Conservation (phyloP, 2,797 vertebrate species). For the Lepus townsendii region DNA sequence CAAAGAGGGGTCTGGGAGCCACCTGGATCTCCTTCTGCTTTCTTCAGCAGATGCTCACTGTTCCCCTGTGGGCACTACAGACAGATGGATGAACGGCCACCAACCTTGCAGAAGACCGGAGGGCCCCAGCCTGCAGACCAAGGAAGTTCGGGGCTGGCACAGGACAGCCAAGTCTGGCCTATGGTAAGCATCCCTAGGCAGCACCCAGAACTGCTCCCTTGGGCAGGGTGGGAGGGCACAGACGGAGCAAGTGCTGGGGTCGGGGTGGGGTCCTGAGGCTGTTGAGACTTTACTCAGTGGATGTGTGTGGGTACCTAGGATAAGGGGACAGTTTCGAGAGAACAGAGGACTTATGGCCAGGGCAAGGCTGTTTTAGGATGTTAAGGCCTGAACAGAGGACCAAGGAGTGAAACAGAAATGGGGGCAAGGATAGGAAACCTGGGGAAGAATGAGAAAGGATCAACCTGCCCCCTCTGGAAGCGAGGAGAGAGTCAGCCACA, state of each 20-base stretch:
- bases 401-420: not conserved
- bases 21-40: not conserved
- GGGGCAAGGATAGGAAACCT: not conserved
- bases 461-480: not conserved
- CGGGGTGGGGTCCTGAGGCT: not conserved
- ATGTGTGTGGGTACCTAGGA: not conserved
- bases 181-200: not conserved
- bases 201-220: not conserved
- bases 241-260: not conserved
- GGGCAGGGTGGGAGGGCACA: not conserved
- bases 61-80: not conserved
- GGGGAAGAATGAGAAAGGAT: not conserved
- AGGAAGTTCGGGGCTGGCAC: not conserved
- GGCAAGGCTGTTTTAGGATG: not conserved
- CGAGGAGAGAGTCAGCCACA: not conserved
- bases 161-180: not conserved
- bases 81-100: not conserved
- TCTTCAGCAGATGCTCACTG: not conserved
- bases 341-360: not conserved
- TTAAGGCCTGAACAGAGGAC: not conserved
- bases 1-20: not conserved
- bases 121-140: not conserved
- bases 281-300: not conserved
- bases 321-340: not conserved
- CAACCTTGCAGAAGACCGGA: not conserved